These are phyloP conservation scores for Ceyx cyanopectus DNA, from an alignment of 2,113 vertebrate genomes.

Conservation along the genomic window DNA sequence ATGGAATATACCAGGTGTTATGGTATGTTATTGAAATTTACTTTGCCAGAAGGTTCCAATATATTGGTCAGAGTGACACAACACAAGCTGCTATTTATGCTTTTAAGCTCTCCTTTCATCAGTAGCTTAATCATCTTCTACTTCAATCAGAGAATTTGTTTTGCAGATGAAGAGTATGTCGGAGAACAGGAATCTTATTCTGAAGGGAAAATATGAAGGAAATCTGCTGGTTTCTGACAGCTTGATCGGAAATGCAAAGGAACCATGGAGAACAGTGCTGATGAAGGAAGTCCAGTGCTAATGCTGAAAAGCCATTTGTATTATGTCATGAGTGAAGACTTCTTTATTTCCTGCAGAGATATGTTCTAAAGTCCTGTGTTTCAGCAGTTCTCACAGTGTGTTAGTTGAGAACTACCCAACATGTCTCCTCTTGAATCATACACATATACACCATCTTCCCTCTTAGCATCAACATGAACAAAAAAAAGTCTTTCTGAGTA, in stretches of 20 bases:
- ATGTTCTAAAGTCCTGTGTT: background rate
- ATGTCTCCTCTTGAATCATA: background rate
- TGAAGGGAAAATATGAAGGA: background rate
- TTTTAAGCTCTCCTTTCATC: background rate
- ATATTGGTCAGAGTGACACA: background rate
- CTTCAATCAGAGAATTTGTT: background rate
- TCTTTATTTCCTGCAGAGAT: background rate
- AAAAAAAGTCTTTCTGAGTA: background rate
- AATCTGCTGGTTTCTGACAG: background rate
- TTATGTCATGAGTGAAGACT: background rate
- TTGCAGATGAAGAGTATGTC: background rate
- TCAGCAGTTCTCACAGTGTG: background rate
- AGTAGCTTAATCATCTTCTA: constrained; percentile 5
- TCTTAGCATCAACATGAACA: background rate
- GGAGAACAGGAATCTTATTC: background rate
- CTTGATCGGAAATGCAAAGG: background rate
- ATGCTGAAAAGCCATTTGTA: background rate
- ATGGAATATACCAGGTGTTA: background rate
- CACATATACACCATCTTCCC: background rate
- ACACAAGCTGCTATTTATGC: constrained; percentile 1
- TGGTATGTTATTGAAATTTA: background rate
- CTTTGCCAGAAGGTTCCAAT: background rate
- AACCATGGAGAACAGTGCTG: background rate
- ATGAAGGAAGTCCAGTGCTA: background rate
- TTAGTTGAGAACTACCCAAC: background rate